These are phyloP conservation scores for Heteromurus nitidus DNA, from an alignment of 2,888 invertebrate species.

Conservation along the genomic window DNA sequence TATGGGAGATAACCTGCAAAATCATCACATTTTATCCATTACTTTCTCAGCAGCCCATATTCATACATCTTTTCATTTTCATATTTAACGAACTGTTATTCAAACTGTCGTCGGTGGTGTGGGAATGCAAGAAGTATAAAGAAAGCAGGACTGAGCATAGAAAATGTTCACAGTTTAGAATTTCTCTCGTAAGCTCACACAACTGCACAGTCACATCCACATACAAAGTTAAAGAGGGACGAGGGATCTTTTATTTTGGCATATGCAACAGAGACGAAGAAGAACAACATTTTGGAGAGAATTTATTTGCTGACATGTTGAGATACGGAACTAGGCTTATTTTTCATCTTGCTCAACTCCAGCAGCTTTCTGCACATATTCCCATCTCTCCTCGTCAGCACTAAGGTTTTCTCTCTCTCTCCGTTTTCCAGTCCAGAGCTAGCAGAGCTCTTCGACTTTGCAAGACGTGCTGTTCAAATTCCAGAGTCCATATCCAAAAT, in stretches of 20 bases:
- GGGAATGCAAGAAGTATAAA: too few species aligned
- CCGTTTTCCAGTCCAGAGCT: too few species aligned
- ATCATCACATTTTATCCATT: constrained; percentile 40
- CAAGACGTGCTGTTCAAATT: too few species aligned
- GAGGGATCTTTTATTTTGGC: constrained; percentile 32
- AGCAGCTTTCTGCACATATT: neutral
- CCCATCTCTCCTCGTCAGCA: neutral
- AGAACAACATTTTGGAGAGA: constrained; percentile 17
- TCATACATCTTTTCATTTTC: neutral
- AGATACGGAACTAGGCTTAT: constrained; percentile 48
- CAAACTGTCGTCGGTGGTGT: too few species aligned
- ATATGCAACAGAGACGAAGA: constrained; percentile 21
- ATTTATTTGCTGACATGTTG: constrained; percentile 58
- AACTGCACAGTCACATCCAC: too few species aligned
- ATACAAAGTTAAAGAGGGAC: too few species aligned
- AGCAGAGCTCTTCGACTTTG: too few species aligned
- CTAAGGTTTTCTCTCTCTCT: neutral
- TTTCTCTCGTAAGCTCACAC: too few species aligned
- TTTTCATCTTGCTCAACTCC: constrained; percentile 43
- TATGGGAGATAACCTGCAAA: constrained; percentile 13
- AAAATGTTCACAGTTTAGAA: too few species aligned
- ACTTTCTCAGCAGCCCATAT: neutral
- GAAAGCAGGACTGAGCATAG: too few species aligned
- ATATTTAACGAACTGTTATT: constrained; percentile 8
- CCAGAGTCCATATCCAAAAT: neutral